Conservation (phyloP, 1,140 invertebrate species). For the Wiebesia pumilae region DNA sequence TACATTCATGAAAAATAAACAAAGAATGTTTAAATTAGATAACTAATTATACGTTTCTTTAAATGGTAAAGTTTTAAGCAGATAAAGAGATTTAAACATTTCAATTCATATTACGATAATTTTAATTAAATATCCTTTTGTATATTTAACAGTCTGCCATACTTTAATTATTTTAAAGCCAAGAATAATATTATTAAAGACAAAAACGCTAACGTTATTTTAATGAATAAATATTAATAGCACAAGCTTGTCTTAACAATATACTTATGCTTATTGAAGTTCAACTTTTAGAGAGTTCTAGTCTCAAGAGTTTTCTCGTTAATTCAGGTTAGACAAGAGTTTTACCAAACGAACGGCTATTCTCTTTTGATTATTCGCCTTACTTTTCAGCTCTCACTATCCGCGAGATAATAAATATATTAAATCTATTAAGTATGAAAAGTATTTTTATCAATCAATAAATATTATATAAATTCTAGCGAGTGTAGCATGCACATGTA, state of each 20-base stretch:
- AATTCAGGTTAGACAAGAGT: background rate
- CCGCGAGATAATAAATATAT: slow-evolving; percentile 32
- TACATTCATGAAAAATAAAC: no score
- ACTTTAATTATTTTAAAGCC: no score
- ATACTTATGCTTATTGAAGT: no score
- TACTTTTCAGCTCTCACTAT: background rate
- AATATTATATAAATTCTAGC: background rate
- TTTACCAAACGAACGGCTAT: background rate
- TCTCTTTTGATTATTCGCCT: background rate
- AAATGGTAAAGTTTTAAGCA: no score
- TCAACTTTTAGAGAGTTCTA: slow-evolving; percentile 79
- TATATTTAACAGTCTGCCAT: no score
- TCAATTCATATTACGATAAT: no score
- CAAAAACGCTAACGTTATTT: background rate
- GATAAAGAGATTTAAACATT: no score
- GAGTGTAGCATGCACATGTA: background rate
- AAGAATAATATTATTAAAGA: no score
- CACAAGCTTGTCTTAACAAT: background rate
- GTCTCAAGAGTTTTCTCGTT: slow-evolving; percentile 76
- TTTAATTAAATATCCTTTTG: no score
- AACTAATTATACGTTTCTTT: no score
- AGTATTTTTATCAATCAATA: background rate
- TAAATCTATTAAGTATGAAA: no score
- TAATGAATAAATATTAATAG: background rate
- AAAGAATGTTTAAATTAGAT: no score